Conservation (phyloP, 2,797 vertebrate genomes). For the Schizopygopsis pylzovi region DNA sequence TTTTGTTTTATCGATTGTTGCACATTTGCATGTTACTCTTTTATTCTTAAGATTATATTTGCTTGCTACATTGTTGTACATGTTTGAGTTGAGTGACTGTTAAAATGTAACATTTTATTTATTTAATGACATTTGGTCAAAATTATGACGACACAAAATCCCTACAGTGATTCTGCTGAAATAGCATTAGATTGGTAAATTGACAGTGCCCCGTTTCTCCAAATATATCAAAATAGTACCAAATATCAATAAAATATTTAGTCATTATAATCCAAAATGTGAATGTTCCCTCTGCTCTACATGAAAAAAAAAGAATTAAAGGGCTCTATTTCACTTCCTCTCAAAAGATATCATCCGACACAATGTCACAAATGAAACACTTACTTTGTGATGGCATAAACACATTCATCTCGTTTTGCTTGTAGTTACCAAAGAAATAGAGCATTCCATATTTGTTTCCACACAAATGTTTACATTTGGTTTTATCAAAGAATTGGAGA, state of each 20-base stretch:
- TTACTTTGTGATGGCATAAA: slow-evolving; percentile 15
- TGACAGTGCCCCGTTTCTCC: slow-evolving; percentile 36
- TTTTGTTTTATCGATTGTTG: slow-evolving; percentile 67
- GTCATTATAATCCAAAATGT: slow-evolving; percentile 57
- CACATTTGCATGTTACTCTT: slow-evolving; percentile 57
- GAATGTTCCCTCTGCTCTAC: slow-evolving; percentile 69
- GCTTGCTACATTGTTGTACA: slow-evolving; percentile 74
- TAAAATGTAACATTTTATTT: slow-evolving; percentile 50
- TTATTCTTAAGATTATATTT: slow-evolving; percentile 68
- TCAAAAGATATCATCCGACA: slow-evolving; percentile 23
- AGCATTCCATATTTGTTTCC: slow-evolving; percentile 53
- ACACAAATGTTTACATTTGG: slow-evolving; percentile 65
- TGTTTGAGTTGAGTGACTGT: slow-evolving; percentile 73
- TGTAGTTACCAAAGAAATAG: slow-evolving; percentile 74
- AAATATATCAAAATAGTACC: background rate
- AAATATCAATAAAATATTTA: slow-evolving; percentile 13
- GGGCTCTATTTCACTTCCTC: slow-evolving; percentile 69
- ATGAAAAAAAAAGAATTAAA: slow-evolving; percentile 62
- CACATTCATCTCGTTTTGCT: slow-evolving; percentile 42
- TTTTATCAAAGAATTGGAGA: slow-evolving; percentile 25
- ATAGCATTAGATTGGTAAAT: slow-evolving; percentile 18
- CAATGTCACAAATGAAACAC: slow-evolving; percentile 22
- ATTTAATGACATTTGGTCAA: slow-evolving; percentile 59
- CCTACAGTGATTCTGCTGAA: slow-evolving; percentile 48
- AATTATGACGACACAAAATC: slow-evolving; percentile 65